Conservation (phyloP, 92 coral and sea anemone species). For the Actinostola sp. region DNA sequence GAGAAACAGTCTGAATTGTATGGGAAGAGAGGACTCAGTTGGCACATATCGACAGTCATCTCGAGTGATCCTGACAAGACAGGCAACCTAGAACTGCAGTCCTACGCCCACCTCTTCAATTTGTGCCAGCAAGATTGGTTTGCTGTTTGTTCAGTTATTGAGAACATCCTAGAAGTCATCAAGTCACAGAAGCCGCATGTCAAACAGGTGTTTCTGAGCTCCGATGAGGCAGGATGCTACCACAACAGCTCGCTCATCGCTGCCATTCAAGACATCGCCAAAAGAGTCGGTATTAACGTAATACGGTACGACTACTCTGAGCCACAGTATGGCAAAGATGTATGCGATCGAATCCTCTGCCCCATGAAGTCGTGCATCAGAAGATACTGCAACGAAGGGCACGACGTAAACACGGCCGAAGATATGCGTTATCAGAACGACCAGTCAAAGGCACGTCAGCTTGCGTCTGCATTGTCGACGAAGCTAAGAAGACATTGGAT, state of each 20-base stretch:
- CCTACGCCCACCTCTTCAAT: too few species aligned
- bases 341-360: slow-evolving; percentile 58
- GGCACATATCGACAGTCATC: too few species aligned
- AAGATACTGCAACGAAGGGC: slow-evolving; percentile 57
- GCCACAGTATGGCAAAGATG: slow-evolving; percentile 60
- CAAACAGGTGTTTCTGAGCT: slow-evolving; percentile 30
- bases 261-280: slow-evolving; percentile 34
- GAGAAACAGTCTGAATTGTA: too few species aligned
- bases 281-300: slow-evolving; percentile 38
- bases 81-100: too few species aligned
- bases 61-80: too few species aligned
- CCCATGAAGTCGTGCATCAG: slow-evolving; percentile 48
- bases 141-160: slow-evolving; percentile 27
- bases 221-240: slow-evolving; percentile 64
- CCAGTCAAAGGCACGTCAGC: slow-evolving; percentile 60
- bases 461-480: slow-evolving; percentile 49
- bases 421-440: slow-evolving; percentile 57
- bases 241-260: slow-evolving; percentile 47
- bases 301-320: slow-evolving; percentile 45
- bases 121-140: slow-evolving; percentile 40
- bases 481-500: slow-evolving; percentile 9
- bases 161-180: slow-evolving; percentile 22
- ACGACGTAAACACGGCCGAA: slow-evolving; percentile 41
- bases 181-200: slow-evolving; percentile 15
- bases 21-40: too few species aligned